These are phyloP conservation scores for Drosophila nigrodunni DNA, from an alignment of 1,140 invertebrate genomes.

Conservation along the genomic window DNA sequence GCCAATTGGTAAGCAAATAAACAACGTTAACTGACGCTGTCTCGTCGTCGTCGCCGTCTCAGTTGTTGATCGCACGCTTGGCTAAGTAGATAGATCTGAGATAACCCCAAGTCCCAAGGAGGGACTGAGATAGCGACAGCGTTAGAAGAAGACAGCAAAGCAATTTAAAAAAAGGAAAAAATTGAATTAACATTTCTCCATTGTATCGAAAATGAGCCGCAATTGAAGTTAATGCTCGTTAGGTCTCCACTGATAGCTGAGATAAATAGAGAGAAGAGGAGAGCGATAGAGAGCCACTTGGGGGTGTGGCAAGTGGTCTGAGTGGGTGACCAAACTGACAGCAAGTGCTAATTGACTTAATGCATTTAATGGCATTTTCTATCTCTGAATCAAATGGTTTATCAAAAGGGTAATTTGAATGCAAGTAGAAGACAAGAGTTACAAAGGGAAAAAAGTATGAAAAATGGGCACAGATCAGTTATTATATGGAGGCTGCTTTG, in stretches of 20 bases:
- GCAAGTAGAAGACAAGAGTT: neutral
- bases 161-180: slow-evolving; percentile 64
- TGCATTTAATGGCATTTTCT: neutral
- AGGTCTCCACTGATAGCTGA: slow-evolving; percentile 21
- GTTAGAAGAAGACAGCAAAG: neutral
- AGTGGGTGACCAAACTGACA: slow-evolving; percentile 22
- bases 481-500: neutral
- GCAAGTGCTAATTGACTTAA: slow-evolving; percentile 21
- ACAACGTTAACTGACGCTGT: slow-evolving; percentile 41
- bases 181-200: slow-evolving; percentile 65
- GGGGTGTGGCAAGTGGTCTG: neutral
- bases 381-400: slow-evolving; percentile 1
- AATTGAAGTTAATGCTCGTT: slow-evolving; percentile 70
- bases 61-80: slow-evolving; percentile 37
- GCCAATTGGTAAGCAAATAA: slow-evolving; percentile 79
- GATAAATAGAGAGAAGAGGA: slow-evolving; percentile 6
- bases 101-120: slow-evolving; percentile 13
- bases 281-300: slow-evolving; percentile 36
- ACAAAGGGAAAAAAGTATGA: too few species aligned
- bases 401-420: slow-evolving; percentile 11
- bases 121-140: neutral
- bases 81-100: slow-evolving; percentile 36
- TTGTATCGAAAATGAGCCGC: slow-evolving; percentile 52
- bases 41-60: neutral
- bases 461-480: neutral